Base-by-base conservation (phyloP, 2,797 vertebrate species). In the Xiphophorus birchmanni region DNA sequence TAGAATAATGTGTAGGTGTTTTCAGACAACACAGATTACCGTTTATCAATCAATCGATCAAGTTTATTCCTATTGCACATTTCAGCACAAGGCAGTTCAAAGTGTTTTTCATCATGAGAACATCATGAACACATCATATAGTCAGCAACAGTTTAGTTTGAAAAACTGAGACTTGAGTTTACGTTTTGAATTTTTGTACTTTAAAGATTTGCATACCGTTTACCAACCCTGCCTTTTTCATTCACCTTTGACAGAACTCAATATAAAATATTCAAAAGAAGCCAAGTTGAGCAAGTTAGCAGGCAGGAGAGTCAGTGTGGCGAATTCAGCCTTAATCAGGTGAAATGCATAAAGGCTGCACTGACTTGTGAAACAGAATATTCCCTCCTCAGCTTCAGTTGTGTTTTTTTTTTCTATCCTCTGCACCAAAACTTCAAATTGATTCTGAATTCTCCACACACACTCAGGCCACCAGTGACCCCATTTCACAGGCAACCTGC, bases 351-450 rank as follows among this genome's bases (percentile, higher is more conserved):
- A 74, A 80, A 86, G 44, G 75, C n/a, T 7, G 32, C 42, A 42
- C 44, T 17, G 58, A 80, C 72, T 84, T 69, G 44, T 52, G 73
- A 73, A 75, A 80, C 29, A 35, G 54, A 84, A 56, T 23, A 81
- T 42, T 52, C 71, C 6, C 58, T 45, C 23, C 9, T 35, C 42
- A 72, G 48, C 18, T 79, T 11, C 45, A 86, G 72, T 73, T 48
- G 52, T 56, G 47, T 42, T 7, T 84, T 78, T 35, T 52, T 76
- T 72, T 69, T 78, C 29, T 45, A n/a, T 45, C 26, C 69, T 79
- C 44, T 75, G 79, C 84, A 72, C 42, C 63, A 72, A 73, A 89
- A 91, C 83, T 90, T 92, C 79, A 84, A 84, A 88, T 74, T 72
- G 67, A 85, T 83, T 89, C 76, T 60, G 73, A 84, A 83, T 86